Conservation (phyloP, 2,113 vertebrate species). For the Calonectris borealis region DNA sequence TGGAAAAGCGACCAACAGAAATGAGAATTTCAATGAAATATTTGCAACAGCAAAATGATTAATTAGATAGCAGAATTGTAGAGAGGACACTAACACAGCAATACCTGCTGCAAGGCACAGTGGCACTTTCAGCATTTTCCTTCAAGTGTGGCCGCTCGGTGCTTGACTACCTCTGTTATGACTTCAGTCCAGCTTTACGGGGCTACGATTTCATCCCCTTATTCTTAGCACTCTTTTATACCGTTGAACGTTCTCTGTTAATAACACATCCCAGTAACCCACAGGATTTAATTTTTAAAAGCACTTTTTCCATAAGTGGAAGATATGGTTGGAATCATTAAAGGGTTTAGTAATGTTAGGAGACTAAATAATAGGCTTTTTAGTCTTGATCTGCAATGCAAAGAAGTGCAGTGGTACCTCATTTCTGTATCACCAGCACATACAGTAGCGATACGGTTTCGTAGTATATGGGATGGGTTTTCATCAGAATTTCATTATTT, state of each 20-base stretch:
- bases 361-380: not conserved
- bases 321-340: not conserved
- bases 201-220: not conserved
- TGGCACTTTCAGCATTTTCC: not conserved
- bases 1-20: fast-evolving
- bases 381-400: not conserved
- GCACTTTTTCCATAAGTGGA: not conserved
- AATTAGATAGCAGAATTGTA: not conserved
- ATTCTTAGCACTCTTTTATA: not conserved
- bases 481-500: not conserved
- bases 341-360: not conserved
- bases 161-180: not conserved
- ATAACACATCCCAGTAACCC: not conserved
- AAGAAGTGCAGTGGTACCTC: not conserved
- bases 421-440: not conserved
- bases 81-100: not conserved
- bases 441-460: not conserved
- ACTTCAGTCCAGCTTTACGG: not conserved
- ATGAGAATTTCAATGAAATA: not conserved
- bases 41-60: not conserved
- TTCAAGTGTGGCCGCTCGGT: not conserved
- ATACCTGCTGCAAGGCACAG: not conserved
- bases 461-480: not conserved
- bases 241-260: not conserved
- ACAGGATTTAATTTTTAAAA: not conserved